These are phyloP conservation scores for Cotesia chilonis DNA, from an alignment of 1,140 invertebrate genomes.

Conservation along the genomic window DNA sequence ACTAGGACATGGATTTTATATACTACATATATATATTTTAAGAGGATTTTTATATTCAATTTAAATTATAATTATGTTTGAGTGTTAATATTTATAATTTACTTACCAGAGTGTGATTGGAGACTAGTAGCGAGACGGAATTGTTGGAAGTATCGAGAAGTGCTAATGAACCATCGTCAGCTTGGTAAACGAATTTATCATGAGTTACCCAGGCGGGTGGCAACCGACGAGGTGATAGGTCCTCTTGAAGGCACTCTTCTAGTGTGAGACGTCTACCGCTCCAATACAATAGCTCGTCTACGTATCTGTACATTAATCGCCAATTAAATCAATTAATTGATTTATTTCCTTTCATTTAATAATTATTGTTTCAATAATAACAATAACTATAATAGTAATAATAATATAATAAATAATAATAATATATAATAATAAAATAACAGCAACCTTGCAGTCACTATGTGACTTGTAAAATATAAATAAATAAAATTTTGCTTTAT, in stretches of 20 bases:
- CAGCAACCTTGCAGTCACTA: too few relatives aligned
- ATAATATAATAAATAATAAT: too few relatives aligned
- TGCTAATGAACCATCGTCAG: constrained; percentile 81
- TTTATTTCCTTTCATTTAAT: background rate
- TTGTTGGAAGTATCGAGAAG: constrained; percentile 80
- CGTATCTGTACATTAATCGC: constrained; percentile 69
- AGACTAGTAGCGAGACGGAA: constrained; percentile 78
- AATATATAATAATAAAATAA: too few relatives aligned
- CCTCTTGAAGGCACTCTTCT: constrained; percentile 81
- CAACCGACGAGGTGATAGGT: constrained; percentile 76
- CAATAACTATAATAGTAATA: too few relatives aligned
- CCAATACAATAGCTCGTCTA: constrained; percentile 87
- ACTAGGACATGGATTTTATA: too few relatives aligned
- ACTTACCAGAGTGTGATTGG: constrained; percentile 84
- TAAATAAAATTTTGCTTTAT: too few relatives aligned
- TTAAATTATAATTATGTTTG: too few relatives aligned
- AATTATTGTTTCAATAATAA: too few relatives aligned
- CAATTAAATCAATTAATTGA: background rate
- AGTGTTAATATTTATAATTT: constrained; percentile 18
- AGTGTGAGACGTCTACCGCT: constrained; percentile 81
- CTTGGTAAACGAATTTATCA: constrained; percentile 83
- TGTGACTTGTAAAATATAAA: too few relatives aligned
- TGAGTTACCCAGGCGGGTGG: constrained; percentile 81
- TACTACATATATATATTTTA: too few relatives aligned
- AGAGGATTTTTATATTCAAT: too few relatives aligned